These are phyloP conservation scores for Falco punctatus DNA, from an alignment of 2,113 vertebrate genomes.

Conservation along the genomic window DNA sequence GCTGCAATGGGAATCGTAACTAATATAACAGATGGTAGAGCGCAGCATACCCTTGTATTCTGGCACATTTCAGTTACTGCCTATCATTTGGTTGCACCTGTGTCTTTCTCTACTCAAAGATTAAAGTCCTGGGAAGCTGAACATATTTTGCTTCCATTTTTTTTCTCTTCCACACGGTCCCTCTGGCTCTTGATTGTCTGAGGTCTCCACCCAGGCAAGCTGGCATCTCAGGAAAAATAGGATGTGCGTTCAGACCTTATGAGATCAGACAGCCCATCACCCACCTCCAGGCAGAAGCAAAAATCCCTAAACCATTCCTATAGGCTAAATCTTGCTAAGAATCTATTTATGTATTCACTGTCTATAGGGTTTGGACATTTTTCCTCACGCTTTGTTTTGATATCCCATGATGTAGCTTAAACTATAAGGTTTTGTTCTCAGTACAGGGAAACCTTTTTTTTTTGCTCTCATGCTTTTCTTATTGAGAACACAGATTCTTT, in stretches of 20 bases:
- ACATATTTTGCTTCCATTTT: slow-evolving; percentile 63
- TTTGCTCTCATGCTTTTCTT: background rate
- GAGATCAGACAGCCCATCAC: background rate
- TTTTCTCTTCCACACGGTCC: slow-evolving; percentile 6
- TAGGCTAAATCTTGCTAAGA: background rate
- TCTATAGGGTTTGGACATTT: background rate
- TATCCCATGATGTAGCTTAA: accelerated
- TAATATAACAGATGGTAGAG: slow-evolving; percentile 41
- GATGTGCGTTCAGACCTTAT: background rate
- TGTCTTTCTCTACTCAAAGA: slow-evolving; percentile 42
- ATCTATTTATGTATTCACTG: background rate
- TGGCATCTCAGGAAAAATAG: background rate
- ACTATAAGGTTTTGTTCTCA: background rate
- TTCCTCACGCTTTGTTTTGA: background rate
- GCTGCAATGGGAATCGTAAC: slow-evolving; percentile 5
- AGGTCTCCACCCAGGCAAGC: slow-evolving; percentile 41
- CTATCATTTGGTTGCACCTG: slow-evolving; percentile 51
- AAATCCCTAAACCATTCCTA: background rate
- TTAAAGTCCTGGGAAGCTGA: slow-evolving; percentile 64
- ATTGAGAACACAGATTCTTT: background rate
- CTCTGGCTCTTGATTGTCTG: background rate
- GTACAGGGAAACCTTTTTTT: background rate
- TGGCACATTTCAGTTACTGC: slow-evolving; percentile 21
- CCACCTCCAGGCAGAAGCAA: background rate
- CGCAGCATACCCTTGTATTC: background rate